These are phyloP conservation scores for Ernsta delagoae DNA, from an alignment of 2,888 invertebrate species.

Conservation along the genomic window DNA sequence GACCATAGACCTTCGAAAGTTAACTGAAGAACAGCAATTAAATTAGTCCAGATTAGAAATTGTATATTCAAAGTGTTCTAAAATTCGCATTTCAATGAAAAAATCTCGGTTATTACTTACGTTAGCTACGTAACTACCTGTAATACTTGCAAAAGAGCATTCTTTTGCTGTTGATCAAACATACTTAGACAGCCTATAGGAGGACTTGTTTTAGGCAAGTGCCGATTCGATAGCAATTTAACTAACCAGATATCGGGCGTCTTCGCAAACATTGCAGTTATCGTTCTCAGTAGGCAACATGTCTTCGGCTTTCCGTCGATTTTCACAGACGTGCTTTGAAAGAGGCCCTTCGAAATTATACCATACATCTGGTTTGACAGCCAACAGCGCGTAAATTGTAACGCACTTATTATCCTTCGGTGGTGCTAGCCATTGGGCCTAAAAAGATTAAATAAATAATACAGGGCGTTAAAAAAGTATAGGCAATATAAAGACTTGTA, in stretches of 20 bases:
- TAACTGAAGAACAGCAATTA: slow-evolving; percentile 45
- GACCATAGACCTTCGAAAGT: slow-evolving; percentile 75
- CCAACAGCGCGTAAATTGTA: slow-evolving; percentile 70
- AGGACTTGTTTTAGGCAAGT: too few species aligned
- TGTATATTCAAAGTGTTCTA: too few species aligned
- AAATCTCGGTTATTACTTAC: too few species aligned
- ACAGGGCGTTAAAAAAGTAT: too few species aligned
- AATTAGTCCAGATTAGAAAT: too few species aligned
- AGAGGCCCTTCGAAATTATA: slow-evolving; percentile 69
- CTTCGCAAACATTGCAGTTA: slow-evolving; percentile 68
- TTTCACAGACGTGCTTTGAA: slow-evolving; percentile 69
- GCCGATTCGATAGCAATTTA: neutral
- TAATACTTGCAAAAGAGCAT: too few species aligned
- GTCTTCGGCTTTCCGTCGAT: slow-evolving; percentile 69
- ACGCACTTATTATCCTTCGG: slow-evolving; percentile 71
- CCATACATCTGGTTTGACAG: slow-evolving; percentile 72
- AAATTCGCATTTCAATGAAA: too few species aligned
- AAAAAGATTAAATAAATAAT: neutral
- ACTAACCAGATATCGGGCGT: slow-evolving; percentile 71
- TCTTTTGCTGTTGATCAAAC: too few species aligned
- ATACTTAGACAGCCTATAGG: too few species aligned
- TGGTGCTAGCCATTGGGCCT: slow-evolving; percentile 73
- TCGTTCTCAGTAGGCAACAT: slow-evolving; percentile 69
- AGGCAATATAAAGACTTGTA: too few species aligned
- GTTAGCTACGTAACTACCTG: too few species aligned